Base-by-base conservation (phyloP, 2,888 invertebrate genomes). In the Ochropleura plecta region DNA sequence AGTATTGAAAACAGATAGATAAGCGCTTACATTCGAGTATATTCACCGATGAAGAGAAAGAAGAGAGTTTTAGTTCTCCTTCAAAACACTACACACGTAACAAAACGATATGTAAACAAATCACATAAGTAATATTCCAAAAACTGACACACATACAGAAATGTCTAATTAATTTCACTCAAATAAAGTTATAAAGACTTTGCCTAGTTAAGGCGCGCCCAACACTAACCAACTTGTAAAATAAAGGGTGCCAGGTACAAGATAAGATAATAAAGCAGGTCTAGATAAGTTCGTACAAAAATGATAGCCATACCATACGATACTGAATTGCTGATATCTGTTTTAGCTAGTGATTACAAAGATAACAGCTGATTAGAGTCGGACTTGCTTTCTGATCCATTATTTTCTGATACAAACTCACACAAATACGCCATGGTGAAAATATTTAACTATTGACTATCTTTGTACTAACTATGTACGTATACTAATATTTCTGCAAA, bases 181-280 rank as follows among this genome's bases (percentile, higher is more conserved):
- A 48, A 70, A 74, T 70, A 79, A 57, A 71, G 73, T 76, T 78
- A 80, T 78, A 79, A 80, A 81, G 76, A 82, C 81, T 79, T 81
- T 76, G 81, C 71, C 73, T 69, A 69, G 84, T 87, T 85, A 86
- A 84, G 91, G 88, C 92, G 90, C 93, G 87, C 90, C 92, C 91
- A 91, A 86, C 88, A 90, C 90, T 90, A 91, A 88, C 89, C 88
- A 90, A 91, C 91, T 92, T 91, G 88, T 93, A 93, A 93, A 95
- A 95, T 94, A 95, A 95, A 95, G 92, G 94, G 93, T 93, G 92
- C 91, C 91, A 89, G 90, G 86, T 90, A 88, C 78, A 81, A 83
- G 96, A 96, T 96, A 96, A 96, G 96, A 96, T 96, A 96, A 93
- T 93, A 84, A 94, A 96, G 91, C 95, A 95, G 96, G 96, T 95